phyloP scores from a whole-genome alignment of 1,140 invertebrate species.

The Tetramorium parvispinum region DNA sequence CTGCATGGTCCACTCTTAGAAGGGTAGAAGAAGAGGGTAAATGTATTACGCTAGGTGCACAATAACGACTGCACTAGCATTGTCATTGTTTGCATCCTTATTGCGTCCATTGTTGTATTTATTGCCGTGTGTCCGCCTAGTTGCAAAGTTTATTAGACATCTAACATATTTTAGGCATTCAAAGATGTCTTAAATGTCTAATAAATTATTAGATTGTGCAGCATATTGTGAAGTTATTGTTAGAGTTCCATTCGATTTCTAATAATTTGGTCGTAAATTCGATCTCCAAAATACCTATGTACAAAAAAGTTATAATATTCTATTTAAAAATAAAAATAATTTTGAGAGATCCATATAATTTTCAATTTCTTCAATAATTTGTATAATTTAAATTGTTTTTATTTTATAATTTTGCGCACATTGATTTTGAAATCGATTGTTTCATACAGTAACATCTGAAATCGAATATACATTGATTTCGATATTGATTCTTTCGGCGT shows the following conservation, averaged over 20 bases:
- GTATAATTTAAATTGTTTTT: not conserved
- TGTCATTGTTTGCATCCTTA: not conserved
- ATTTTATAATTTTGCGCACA: not conserved
- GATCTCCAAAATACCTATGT: not conserved
- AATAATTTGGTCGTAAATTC: not conserved
- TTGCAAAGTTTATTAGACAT: not conserved
- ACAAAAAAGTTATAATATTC: not conserved
- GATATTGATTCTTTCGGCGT: not conserved
- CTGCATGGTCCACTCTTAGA: not conserved
- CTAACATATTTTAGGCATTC: not conserved
- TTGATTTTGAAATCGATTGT: not conserved
- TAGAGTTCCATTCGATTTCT: not conserved
- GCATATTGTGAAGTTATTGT: no score
- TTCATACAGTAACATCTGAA: not conserved
- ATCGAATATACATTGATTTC: not conserved
- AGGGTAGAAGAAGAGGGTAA: not conserved
- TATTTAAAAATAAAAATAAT: not conserved
- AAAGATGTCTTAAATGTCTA: not conserved
- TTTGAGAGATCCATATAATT: not conserved
- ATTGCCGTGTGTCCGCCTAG: not conserved
- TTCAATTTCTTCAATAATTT: not conserved
- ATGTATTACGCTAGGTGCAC: slow-evolving; percentile 14
- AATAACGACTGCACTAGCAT: slow-evolving; percentile 24
- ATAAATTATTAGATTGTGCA: not conserved
- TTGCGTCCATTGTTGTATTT: slow-evolving; percentile 1